A percentile compares a stretch with the other conserved stretches of the same genome.
These are phyloP conservation scores for Clostera curtula DNA, from an alignment of 2,888 invertebrate genomes.

Conservation along the genomic window DNA sequence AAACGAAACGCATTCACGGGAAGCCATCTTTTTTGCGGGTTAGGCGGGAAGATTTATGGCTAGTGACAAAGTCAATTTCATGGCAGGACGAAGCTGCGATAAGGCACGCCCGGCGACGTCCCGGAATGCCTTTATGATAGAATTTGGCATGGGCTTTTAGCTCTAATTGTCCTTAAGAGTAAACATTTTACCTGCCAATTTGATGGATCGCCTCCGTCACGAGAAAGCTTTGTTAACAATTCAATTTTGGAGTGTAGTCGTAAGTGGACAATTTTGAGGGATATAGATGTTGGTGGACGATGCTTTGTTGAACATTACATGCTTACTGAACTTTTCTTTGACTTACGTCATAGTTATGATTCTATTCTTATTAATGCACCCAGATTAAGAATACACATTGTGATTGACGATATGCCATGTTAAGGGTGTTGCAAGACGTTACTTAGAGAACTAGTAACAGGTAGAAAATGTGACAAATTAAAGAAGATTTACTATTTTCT, in stretches of 20 bases:
- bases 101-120: constrained; percentile 45
- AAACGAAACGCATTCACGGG: constrained; percentile 42
- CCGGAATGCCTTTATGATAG: constrained; percentile 44
- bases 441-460: too few relatives aligned
- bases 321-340: too few relatives aligned
- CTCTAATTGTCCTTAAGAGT: constrained; percentile 61
- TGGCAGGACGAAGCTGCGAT: constrained; percentile 46
- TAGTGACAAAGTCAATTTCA: constrained; percentile 72
- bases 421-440: too few relatives aligned
- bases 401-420: too few relatives aligned
- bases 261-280: constrained; percentile 18
- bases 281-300: constrained; percentile 11
- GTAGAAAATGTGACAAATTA: too few relatives aligned
- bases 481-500: too few relatives aligned
- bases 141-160: constrained; percentile 61
- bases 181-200: constrained; percentile 69
- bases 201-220: constrained; percentile 56
- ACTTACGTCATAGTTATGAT: too few relatives aligned
- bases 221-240: constrained; percentile 42
- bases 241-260: constrained; percentile 49
- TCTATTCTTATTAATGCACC: too few relatives aligned
- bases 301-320: too few relatives aligned
- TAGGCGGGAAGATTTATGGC: constrained; percentile 63
- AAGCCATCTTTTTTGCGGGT: constrained; percentile 44
- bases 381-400: too few relatives aligned